Base-by-base conservation (phyloP, 2,797 vertebrate species). In the Gymnothorax reevesii region DNA sequence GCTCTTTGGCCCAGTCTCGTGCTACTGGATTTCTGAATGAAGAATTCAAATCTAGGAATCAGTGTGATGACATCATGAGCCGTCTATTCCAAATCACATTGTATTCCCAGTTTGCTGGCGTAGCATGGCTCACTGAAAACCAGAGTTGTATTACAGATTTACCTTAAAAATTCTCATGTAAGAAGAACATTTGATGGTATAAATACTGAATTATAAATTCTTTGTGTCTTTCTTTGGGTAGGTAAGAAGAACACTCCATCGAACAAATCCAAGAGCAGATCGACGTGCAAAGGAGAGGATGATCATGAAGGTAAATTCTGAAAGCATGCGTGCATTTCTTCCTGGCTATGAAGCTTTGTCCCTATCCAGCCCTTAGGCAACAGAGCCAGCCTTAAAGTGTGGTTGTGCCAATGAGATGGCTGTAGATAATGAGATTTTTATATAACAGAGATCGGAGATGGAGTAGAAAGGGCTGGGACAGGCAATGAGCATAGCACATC, bases 371-470 rank as follows among this genome's bases (percentile, higher is more conserved):
- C 33, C 75, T 27, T 17, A 83, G 27, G n/a, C 27, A 15, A 15
- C 73, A 15, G 10, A 77, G 42, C 83, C 59, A 9, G 15, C 85
- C 82, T 57, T 87, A 87, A 88, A 85, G 83, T 75, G 82, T 90
- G 92, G 91, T 94, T 92, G 92, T 92, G 94, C 91, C 93, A 92
- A 95, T 96, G 96, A 95, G 94, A 96, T 94, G 93, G 95, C 94
- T 93, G 94, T 90, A 95, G 95, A 96, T 96, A 97, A 97, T 97
- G 96, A 96, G 94, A 96, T 96, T 94, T 91, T 92, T 93, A 93
- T 94, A 94, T 94, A 93, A 93, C 93, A 95, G 25, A 33, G 69
- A 10, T 10, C 33, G 77, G 95, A 83, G 57, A 83, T 42, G 27
- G 73, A 8, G 69, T 25, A 9, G 25, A 13, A 13, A 12, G 73